Conservation (phyloP, 2,797 vertebrate species). For the Lacerta agilis region DNA sequence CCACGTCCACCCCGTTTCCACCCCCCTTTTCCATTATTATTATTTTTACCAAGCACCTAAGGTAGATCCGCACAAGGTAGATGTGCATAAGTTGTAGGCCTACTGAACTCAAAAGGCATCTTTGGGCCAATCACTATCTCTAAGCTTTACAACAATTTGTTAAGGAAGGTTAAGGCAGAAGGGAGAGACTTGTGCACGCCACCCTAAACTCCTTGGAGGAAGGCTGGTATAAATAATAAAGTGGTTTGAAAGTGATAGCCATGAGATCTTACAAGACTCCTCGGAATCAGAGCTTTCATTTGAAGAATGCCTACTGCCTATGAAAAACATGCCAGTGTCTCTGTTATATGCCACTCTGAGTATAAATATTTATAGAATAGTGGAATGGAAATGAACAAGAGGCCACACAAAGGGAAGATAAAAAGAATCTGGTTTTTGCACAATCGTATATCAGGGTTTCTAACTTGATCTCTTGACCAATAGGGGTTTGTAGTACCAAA, state of each 20-base stretch:
- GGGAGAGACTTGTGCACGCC: neutral
- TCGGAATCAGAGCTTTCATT: neutral
- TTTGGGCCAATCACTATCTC: neutral
- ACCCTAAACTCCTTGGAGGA: neutral
- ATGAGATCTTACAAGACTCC: too few species aligned
- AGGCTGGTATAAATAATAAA: neutral
- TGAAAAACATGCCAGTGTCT: too few species aligned
- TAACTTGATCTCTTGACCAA: neutral
- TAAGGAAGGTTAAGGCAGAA: neutral
- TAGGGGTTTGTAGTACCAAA: neutral
- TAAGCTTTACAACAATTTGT: neutral
- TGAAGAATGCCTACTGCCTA: neutral
- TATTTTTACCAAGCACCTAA: too few species aligned
- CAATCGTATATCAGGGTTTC: neutral
- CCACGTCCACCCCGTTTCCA: too few species aligned
- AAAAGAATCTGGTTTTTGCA: neutral
- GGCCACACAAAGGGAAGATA: too few species aligned
- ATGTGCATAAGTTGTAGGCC: too few species aligned
- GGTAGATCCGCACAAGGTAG: too few species aligned
- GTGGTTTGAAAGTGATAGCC: neutral
- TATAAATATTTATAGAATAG: neutral
- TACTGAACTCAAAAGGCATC: neutral
- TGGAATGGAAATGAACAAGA: neutral
- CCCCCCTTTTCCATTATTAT: too few species aligned
- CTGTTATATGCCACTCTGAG: neutral